A percentile compares a stretch with the other conserved stretches of the same genome.
phyloP scores from a whole-genome alignment of 2,113 vertebrate genomes.

The Scytalopus superciliaris region DNA sequence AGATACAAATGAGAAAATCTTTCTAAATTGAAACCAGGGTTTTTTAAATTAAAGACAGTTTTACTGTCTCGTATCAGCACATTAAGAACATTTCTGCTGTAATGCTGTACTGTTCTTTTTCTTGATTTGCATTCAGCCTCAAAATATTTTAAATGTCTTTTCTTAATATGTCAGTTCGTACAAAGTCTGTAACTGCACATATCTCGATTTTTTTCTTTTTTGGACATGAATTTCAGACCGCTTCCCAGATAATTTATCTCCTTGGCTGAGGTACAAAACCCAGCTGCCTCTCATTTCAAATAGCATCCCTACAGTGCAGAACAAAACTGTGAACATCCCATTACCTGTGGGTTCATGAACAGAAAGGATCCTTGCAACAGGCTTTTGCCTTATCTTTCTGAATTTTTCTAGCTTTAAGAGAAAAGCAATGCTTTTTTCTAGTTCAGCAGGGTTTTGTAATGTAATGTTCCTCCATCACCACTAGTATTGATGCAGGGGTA shows the following conservation, averaged over 20 bases:
- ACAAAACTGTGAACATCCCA: constrained; percentile 52
- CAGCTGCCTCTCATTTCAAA: constrained; percentile 48
- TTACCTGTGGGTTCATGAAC: constrained; percentile 45
- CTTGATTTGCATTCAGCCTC: not conserved
- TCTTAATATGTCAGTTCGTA: not conserved
- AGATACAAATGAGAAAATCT: not conserved
- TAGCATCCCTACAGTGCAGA: constrained; percentile 57
- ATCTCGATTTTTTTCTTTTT: constrained; percentile 29
- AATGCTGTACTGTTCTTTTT: not conserved
- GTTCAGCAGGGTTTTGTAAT: constrained; percentile 63
- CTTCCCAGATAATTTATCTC: constrained; percentile 57
- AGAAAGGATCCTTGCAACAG: constrained; percentile 53
- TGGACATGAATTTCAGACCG: constrained; percentile 36
- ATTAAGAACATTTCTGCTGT: not conserved
- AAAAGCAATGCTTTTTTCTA: constrained; percentile 53
- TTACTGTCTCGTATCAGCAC: not conserved
- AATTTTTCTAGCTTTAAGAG: constrained; percentile 51
- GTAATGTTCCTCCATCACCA: constrained; percentile 47
- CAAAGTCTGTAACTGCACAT: constrained; percentile 5
- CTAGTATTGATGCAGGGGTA: constrained; percentile 47
- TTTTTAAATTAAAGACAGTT: too few species aligned
- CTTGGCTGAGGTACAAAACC: constrained; percentile 48
- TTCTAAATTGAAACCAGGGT: not conserved
- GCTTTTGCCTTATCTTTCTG: constrained; percentile 52
- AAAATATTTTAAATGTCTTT: constrained; percentile 19